Base-by-base conservation (phyloP, 2,888 invertebrate species). In the Apotomis turbidana region DNA sequence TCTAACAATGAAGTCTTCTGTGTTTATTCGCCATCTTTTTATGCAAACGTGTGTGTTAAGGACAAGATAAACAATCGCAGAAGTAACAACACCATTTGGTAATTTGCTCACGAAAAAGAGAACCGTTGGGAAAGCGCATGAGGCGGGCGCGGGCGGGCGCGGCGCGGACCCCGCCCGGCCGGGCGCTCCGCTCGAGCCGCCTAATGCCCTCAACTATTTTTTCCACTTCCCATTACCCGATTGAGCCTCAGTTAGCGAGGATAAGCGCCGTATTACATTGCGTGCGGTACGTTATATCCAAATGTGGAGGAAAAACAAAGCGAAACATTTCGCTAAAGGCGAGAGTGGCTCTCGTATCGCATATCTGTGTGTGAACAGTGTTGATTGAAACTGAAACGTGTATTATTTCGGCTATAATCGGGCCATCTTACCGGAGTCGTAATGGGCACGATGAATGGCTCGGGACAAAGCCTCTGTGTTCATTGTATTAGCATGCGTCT, bases 11-110 rank as follows among this genome's bases (percentile, higher is more conserved):
- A 13, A 59, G 13, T 12, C 13, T 49, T 8, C 5, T 49, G n/a
- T 58, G n/a, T 52, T 52, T n/a, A 52, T 54, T 54, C 38, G 41
- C 38, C 59, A 60, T 68, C 52, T 68, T 12, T 15, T 60, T 54
- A 68, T 68, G 60, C 68, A 60, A 54, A 68, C 52, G 60, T 8
- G 44, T 27, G 38, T 41, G 44, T 52, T 59, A 41, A 68, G 41
- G 41, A 54, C 52, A 54, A 68, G n/a, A 36, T 15, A 59, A 68
- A 51, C 49, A 59, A 59, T 52, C 51, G 13, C 68, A 41, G 54
- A 54, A 41, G 52, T 68, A 68, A 58, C 67, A 58, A 67, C 51
- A 15, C 10, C 49, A 10, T 58, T 13, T 57, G 49, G 57, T 63
- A 63, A 63, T 63, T 38, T 63, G 12, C 38, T 63, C 13, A 12